phyloP scores from a whole-genome alignment of 2,113 vertebrate species.

The Gobiocypris rarus region DNA sequence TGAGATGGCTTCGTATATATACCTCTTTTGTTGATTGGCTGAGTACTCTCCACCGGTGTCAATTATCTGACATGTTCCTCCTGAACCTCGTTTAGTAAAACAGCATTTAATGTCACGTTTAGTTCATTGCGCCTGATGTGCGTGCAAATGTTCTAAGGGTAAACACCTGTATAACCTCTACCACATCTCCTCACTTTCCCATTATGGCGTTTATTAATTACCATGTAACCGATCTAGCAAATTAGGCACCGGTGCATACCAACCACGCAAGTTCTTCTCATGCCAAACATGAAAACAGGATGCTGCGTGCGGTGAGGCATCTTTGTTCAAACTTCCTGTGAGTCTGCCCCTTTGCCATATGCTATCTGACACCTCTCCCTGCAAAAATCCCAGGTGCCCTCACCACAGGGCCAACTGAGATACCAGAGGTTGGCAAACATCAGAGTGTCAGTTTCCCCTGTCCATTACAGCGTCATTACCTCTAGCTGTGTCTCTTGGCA shows the following conservation, averaged over 20 bases:
- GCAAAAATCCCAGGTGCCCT: constrained; percentile 34
- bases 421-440: constrained; percentile 44
- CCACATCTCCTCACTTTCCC: not conserved
- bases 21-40: no score
- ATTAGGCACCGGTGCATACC: not conserved
- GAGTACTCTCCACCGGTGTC: no score
- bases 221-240: constrained; percentile 6
- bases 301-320: constrained; percentile 36
- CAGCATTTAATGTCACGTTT: not conserved
- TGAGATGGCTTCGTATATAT: no score
- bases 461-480: constrained; percentile 37
- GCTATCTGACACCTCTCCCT: constrained; percentile 56
- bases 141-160: not conserved
- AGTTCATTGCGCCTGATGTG: not conserved
- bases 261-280: constrained; percentile 35
- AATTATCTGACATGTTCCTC: no score
- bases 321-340: constrained; percentile 60
- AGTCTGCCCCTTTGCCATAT: constrained; percentile 58
- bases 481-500: constrained; percentile 35
- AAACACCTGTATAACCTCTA: constrained; percentile 10
- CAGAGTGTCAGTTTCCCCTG: constrained; percentile 41
- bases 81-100: no score
- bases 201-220: not conserved
- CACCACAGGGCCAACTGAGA: constrained; percentile 2
- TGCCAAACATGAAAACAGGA: constrained; percentile 59